phyloP scores from a whole-genome alignment of 2,888 invertebrate genomes.

The Barypeithes pellucidus region DNA sequence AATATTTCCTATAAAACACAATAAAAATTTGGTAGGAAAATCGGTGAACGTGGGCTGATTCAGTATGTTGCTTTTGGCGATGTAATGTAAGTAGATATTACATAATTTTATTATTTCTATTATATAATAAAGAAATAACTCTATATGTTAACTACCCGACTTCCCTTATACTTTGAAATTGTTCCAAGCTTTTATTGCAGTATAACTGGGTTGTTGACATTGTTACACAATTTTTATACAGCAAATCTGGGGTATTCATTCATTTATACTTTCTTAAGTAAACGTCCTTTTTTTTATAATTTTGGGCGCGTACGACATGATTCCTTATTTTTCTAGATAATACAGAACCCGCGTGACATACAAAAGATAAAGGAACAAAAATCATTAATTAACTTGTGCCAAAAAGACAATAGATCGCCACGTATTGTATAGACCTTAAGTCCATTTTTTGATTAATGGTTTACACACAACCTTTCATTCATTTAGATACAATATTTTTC shows the following conservation, averaged over 20 bases:
- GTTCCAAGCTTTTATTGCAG: too few species aligned
- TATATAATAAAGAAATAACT: too few species aligned
- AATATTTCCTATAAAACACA: conserved; percentile 44
- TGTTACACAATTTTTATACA: too few species aligned
- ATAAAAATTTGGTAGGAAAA: conserved; percentile 37
- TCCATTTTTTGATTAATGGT: conserved; percentile 14
- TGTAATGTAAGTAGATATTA: too few species aligned
- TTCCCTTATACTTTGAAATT: too few species aligned
- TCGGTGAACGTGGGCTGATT: conserved; percentile 19
- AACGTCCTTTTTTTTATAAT: too few species aligned
- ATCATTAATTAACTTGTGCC: neutral
- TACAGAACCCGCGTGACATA: neutral
- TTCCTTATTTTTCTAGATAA: neutral
- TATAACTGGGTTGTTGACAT: too few species aligned
- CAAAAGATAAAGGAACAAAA: neutral
- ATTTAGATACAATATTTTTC: neutral
- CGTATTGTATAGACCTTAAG: neutral
- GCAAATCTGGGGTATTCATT: too few species aligned
- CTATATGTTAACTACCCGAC: too few species aligned
- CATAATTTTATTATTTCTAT: too few species aligned
- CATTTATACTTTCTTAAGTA: too few species aligned
- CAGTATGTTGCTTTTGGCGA: conserved; percentile 10
- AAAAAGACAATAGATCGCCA: conserved; percentile 11
- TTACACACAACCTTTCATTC: neutral
- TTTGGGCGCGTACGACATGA: neutral